Evolutionary conservation across 1,140 invertebrate species (phyloP).

Genomic region (Aphidius gifuensis): DNA sequence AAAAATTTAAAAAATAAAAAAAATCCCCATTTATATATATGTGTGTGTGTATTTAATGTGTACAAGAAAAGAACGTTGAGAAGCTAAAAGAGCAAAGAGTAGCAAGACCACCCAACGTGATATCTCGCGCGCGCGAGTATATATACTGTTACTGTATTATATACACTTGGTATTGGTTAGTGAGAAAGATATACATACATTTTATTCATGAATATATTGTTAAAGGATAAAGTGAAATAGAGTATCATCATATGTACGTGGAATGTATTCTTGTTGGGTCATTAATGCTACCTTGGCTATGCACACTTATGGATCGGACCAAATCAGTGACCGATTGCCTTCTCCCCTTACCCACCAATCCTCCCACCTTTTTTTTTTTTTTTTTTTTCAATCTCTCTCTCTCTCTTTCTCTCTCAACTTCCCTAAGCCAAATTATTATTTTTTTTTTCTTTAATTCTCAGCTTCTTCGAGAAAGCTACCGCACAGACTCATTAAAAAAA

Average conservation of each 20-base stretch:
- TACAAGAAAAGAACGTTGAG: too few relatives aligned
- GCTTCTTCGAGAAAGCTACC: too few relatives aligned
- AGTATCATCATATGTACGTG: constrained; percentile 35
- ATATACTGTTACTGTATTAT: constrained; percentile 31
- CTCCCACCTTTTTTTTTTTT: constrained; percentile 3
- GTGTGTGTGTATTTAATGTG: too few relatives aligned
- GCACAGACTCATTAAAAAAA: too few relatives aligned
- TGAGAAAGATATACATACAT: constrained; percentile 30
- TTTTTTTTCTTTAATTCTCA: too few relatives aligned
- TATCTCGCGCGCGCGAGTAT: constrained; percentile 44
- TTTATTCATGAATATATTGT: constrained; percentile 9
- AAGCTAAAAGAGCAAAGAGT: constrained; percentile 35
- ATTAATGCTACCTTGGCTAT: constrained; percentile 46
- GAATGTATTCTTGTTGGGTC: constrained; percentile 46
- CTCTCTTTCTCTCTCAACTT: not conserved
- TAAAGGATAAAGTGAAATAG: constrained; percentile 17
- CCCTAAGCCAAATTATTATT: too few relatives aligned
- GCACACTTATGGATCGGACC: constrained; percentile 50
- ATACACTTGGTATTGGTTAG: constrained; percentile 31
- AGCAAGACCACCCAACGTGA: constrained; percentile 55
- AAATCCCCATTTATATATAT: too few relatives aligned
- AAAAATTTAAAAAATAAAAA: too few relatives aligned
- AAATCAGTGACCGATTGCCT: constrained; percentile 51
- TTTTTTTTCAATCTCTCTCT: constrained; percentile 18
- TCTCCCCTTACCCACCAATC: constrained; percentile 18